A percentile compares a stretch with the other conserved stretches of the same genome.
Evolutionary conservation across 2,113 vertebrate species (phyloP).

Genomic region (Corvus hawaiiensis): DNA sequence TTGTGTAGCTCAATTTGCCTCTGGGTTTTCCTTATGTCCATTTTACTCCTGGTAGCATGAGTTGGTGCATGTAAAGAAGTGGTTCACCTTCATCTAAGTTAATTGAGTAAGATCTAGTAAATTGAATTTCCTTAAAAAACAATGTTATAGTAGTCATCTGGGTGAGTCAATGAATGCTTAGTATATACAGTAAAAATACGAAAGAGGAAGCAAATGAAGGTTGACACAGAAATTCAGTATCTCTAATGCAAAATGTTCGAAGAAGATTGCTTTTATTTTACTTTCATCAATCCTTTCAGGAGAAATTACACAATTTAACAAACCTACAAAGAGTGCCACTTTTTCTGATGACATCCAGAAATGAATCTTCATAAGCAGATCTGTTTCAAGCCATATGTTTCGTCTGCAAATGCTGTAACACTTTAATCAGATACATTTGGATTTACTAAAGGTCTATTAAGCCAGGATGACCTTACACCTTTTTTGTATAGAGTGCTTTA

Average conservation of each 20-base stretch:
- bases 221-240: conserved; percentile 1
- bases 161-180: neutral
- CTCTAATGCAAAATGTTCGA: neutral
- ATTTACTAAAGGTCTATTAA: neutral
- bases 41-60: neutral
- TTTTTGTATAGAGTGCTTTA: neutral
- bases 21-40: neutral
- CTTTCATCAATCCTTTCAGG: neutral
- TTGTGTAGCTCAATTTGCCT: neutral
- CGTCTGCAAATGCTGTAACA: neutral
- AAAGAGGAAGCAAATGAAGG: neutral
- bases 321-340: neutral
- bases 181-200: neutral
- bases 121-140: neutral
- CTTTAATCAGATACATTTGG: neutral
- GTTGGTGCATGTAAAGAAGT: neutral
- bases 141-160: neutral
- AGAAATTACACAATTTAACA: neutral
- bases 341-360: neutral
- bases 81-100: neutral
- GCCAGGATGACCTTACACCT: neutral
- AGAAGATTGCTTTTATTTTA: conserved; percentile 10
- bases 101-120: neutral
- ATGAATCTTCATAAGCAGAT: neutral
- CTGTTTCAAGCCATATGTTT: neutral